Evolutionary conservation across 2,888 invertebrate species (phyloP).

Genomic region (Palloptera scutellata): DNA sequence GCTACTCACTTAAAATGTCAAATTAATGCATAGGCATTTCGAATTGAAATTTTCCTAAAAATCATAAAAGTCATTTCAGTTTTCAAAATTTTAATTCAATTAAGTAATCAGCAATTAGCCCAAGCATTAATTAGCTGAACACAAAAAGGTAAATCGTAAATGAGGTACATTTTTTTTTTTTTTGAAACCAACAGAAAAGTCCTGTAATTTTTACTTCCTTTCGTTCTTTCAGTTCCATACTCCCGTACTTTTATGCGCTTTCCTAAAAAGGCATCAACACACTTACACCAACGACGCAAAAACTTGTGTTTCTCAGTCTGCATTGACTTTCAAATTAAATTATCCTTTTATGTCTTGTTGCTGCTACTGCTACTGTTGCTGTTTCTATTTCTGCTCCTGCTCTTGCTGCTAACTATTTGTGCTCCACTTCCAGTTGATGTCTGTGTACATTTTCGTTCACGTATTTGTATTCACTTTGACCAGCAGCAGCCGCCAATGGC

Average conservation of each 20-base stretch:
- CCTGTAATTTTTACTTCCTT: background rate
- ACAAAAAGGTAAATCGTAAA: too few relatives aligned
- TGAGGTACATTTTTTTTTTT: too few relatives aligned
- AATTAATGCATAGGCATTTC: too few relatives aligned
- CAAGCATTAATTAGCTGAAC: too few relatives aligned
- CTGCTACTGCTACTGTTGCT: background rate
- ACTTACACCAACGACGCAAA: too few relatives aligned
- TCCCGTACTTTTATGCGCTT: background rate
- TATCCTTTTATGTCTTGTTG: background rate
- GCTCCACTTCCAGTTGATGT: background rate
- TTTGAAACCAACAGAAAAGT: too few relatives aligned
- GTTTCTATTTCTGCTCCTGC: background rate
- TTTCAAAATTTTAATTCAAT: too few relatives aligned
- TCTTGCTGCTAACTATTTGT: too few relatives aligned
- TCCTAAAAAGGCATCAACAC: background rate
- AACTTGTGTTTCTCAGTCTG: background rate
- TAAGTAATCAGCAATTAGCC: too few relatives aligned
- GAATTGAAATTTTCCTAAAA: too few relatives aligned
- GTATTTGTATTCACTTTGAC: conserved; percentile 5
- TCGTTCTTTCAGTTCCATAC: background rate
- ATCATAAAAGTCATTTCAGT: too few relatives aligned
- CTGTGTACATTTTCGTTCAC: background rate
- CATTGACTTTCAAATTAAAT: conserved; percentile 10
- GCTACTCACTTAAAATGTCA: too few relatives aligned
- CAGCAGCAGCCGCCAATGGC: background rate